Evolutionary conservation across 2,797 vertebrate genomes (phyloP).

Genomic region (Spatula versicolor): DNA sequence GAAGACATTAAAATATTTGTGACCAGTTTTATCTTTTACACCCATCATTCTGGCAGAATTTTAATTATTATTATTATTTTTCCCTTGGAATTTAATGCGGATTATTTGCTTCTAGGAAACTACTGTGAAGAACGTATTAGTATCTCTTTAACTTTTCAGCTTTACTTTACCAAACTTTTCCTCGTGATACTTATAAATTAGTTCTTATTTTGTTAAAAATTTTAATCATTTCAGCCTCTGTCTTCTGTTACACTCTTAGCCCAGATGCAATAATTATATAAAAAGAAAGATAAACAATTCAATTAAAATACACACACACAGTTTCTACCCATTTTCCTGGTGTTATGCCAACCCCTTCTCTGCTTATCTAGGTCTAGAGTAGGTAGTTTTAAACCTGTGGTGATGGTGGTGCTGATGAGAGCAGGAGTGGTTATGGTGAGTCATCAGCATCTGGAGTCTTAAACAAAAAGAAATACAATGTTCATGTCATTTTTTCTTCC

Average conservation of each 20-base stretch:
- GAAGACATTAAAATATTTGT: background rate
- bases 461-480: background rate
- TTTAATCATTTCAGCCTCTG: background rate
- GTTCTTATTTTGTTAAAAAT: background rate
- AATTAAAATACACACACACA: background rate
- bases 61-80: too few species aligned
- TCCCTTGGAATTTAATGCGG: background rate
- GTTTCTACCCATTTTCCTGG: background rate
- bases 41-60: background rate
- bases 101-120: background rate
- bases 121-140: background rate
- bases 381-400: background rate
- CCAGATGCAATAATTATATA: background rate
- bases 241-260: background rate
- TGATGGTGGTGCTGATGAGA: background rate
- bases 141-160: background rate
- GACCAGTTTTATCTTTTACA: background rate
- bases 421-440: accelerated
- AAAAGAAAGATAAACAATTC: background rate
- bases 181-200: background rate
- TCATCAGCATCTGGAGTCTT: background rate
- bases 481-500: accelerated
- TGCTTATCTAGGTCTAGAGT: background rate
- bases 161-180: background rate
- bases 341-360: background rate